These are phyloP conservation scores for Myiagra hebetior DNA, from an alignment of 2,113 vertebrate genomes.

Conservation along the genomic window DNA sequence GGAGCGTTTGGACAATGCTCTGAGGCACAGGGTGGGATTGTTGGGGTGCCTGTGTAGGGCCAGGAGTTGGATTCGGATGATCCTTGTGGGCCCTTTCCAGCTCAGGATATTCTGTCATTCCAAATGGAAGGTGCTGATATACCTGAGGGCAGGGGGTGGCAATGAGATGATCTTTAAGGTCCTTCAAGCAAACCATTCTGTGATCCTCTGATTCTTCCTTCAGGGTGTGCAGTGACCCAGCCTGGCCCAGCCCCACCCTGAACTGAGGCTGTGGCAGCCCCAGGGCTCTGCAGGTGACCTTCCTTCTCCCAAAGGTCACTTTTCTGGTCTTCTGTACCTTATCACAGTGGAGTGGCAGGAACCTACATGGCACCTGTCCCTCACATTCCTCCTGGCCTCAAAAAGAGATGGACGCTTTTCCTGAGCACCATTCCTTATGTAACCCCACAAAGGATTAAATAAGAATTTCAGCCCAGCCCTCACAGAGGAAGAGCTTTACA, in stretches of 20 bases:
- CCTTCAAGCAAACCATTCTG: neutral
- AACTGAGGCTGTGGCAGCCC: neutral
- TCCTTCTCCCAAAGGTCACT: neutral
- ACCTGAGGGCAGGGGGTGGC: neutral
- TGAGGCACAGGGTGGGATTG: neutral
- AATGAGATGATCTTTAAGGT: neutral
- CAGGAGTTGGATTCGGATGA: accelerated
- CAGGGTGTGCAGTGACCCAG: neutral
- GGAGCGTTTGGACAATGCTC: accelerated
- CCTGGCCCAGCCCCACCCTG: neutral
- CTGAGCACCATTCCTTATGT: neutral
- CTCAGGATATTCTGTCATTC: neutral
- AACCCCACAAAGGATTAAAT: neutral
- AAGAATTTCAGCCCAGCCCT: neutral
- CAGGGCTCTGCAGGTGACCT: neutral
- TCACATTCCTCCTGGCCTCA: neutral
- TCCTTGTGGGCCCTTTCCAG: neutral
- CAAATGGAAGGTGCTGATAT: accelerated
- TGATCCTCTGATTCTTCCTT: neutral
- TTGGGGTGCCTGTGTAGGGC: neutral
- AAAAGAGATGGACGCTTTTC: neutral
- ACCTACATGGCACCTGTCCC: too few species aligned
- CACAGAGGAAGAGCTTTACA: neutral
- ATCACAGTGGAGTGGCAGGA: neutral
- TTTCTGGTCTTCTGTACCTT: neutral